Percentiles rank a stretch among this genome's conserved stretches.
Evolutionary conservation across 30 jellyfish, hydroid and myxozoan species (phyloP).

Genomic region (Pseudorhiza aurosa): DNA sequence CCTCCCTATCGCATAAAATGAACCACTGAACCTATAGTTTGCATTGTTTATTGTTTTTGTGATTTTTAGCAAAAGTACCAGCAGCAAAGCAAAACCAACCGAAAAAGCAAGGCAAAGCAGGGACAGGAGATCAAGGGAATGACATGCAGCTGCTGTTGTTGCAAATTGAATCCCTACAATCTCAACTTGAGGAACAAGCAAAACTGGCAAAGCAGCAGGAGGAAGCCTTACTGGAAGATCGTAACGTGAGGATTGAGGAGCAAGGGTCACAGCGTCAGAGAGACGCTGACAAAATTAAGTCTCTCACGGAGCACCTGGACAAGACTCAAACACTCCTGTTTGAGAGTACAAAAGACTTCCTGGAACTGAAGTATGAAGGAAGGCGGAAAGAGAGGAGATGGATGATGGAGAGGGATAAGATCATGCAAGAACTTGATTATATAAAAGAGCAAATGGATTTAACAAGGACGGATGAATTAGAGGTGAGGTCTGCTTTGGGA

Average conservation of each 20-base stretch:
- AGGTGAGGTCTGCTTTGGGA: constrained; percentile 52
- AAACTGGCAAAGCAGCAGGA: constrained; percentile 75
- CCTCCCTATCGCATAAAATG: too few relatives aligned
- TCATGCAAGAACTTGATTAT: constrained; percentile 85
- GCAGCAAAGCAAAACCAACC: not conserved
- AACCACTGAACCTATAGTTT: too few relatives aligned
- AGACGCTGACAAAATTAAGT: constrained; percentile 82
- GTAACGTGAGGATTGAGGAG: constrained; percentile 83
- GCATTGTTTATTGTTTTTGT: too few relatives aligned
- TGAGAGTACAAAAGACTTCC: constrained; percentile 90
- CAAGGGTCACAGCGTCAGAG: constrained; percentile 77
- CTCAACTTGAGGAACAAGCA: constrained; percentile 90
- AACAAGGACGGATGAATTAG: constrained; percentile 30
- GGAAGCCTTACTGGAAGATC: constrained; percentile 78
- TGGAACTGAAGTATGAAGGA: constrained; percentile 86
- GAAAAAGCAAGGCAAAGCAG: constrained; percentile 9
- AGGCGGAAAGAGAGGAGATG: constrained; percentile 88
- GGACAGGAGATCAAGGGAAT: constrained; percentile 2
- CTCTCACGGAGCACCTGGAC: constrained; percentile 83
- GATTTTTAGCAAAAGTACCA: too few relatives aligned
- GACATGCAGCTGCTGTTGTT: constrained; percentile 66
- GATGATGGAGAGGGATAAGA: constrained; percentile 90
- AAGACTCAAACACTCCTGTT: constrained; percentile 82
- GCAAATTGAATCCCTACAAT: constrained; percentile 84
- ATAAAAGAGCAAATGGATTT: constrained; percentile 75